Base-by-base conservation (phyloP, 2,113 vertebrate genomes). In the Siniperca chuatsi region DNA sequence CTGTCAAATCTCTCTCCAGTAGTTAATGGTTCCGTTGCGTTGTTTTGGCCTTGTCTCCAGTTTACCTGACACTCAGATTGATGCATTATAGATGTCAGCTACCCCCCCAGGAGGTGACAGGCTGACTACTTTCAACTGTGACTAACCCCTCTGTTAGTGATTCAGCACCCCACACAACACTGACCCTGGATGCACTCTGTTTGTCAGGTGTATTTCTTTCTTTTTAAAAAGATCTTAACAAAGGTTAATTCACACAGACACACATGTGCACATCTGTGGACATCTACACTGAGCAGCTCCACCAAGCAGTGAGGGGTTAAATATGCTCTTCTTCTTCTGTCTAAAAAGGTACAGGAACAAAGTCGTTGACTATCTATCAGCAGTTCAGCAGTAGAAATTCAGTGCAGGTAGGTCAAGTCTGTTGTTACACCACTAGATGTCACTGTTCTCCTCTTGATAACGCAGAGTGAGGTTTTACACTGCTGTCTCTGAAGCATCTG, bases 31-130 rank as follows among this genome's bases (percentile, higher is more conserved):
- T 77, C 67, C 8, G 35, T 74, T 85, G 79, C 6, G 35, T 74
- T 85, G 79, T 72, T 54, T 12, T 8, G 25, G 60, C n/a, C 44
- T 76, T 68, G 62, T 75, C 54, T 84, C 37, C 75, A 77, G 73
- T 87, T 84, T 69, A 79, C 70, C 83, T 29, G 58, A 85, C 77
- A 79, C 78, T 70, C 42, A 35, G 25, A 72, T 42, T 57, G 2
- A 81, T 91, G 72, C 77, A 90, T 87, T 89, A 92, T 89, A 81
- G 61, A 89, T 89, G 86, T 68, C 73, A 74, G 46, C 69, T 40
- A 16, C 29, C 55, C 1, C 55, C 9, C 10, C 29, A 37, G 8
- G 48, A 6, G 88, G 7, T 70, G 88, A 90, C 79, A 86, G 69
- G 74, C 71, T 78, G 72, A 80, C 75, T 35, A 72, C 72, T 57